Evolutionary conservation across 2,113 vertebrate species (phyloP).

Genomic region (Austrofundulus limnaeus): DNA sequence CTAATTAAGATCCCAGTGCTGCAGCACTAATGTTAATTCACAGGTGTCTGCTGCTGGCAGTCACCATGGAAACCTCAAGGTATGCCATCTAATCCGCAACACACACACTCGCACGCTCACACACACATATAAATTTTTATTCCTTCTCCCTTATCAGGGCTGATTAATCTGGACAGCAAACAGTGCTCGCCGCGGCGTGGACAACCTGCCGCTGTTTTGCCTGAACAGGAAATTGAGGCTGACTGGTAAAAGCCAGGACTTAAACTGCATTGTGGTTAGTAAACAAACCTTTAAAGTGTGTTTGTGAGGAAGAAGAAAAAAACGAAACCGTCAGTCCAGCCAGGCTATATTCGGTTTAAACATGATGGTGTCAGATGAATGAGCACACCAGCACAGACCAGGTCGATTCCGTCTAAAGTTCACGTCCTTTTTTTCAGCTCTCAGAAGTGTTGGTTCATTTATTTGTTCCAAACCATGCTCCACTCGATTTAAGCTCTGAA

Average conservation of each 20-base stretch:
- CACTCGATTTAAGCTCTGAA: not conserved
- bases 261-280: constrained; percentile 36
- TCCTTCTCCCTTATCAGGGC: constrained; percentile 50
- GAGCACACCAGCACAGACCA: not conserved
- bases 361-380: not conserved
- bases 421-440: constrained; percentile 6
- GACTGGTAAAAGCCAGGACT: constrained; percentile 40
- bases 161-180: constrained; percentile 75
- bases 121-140: constrained; percentile 21
- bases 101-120: too few species aligned
- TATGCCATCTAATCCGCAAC: constrained; percentile 67
- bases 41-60: constrained; percentile 78
- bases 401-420: not conserved
- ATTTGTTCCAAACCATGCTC: not conserved
- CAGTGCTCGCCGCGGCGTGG: constrained; percentile 26
- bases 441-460: not conserved
- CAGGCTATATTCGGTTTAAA: not conserved
- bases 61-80: constrained; percentile 78
- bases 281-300: constrained; percentile 41
- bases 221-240: constrained; percentile 49
- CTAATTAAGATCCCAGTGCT: constrained; percentile 77
- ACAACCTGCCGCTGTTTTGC: constrained; percentile 34
- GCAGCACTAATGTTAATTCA: constrained; percentile 78
- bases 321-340: constrained; percentile 22
- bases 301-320: constrained; percentile 30